Evolutionary conservation across 2,113 vertebrate genomes (phyloP), one percentile per base, ranked within the genome.

Genomic region (Calcarius ornatus): DNA sequence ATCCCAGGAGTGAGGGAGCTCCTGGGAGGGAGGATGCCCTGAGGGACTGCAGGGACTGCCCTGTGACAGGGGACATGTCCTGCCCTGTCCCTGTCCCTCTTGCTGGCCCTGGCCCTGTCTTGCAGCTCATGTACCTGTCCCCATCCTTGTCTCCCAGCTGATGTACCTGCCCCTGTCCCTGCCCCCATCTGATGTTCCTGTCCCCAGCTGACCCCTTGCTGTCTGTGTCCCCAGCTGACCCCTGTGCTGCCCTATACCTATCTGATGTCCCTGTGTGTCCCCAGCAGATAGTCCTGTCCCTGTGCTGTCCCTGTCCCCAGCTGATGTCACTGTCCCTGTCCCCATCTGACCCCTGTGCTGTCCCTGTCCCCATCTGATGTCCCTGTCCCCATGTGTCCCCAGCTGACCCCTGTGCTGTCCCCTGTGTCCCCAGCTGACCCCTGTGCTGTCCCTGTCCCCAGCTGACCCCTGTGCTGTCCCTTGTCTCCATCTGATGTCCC

Each of bases 191-290:
- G n/a, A 37, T 50, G 48, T 50, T 25, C 24, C 48, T 27, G 8
- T 27, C 25, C 48, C 48, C 14, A 27, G 48, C 25, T 99, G 96
- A 99, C 98, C 18, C 45, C 47, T 43, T 43, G 42, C 47, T 48
- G 13, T 8, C 48, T 47, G 5, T 47, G 24, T 27, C 48, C 48
- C 27, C 50, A 51, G 1, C 15, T 38, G 38, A 38, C 38, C 18
- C 42, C 7, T 42, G 42, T 42, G 42, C 47, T 48, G 22, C 7
- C 48, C 14, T 50, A 24, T 50, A 24, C 48, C 47, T 22, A 47
- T 11, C 21, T 47, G 21, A 47, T 50, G 48, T 50, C 23, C 47
- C 47, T 12, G 17, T 45, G 10, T 45, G 23, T 48, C 47, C 47
- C 27, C 50, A 51, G 1, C 15, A 28, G 51, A 30, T 25, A n/a